A percentile compares a stretch with the other conserved stretches of the same genome.
phyloP scores from a whole-genome alignment of 1,140 invertebrate genomes.

The Holcopasites calliopsidis region DNA sequence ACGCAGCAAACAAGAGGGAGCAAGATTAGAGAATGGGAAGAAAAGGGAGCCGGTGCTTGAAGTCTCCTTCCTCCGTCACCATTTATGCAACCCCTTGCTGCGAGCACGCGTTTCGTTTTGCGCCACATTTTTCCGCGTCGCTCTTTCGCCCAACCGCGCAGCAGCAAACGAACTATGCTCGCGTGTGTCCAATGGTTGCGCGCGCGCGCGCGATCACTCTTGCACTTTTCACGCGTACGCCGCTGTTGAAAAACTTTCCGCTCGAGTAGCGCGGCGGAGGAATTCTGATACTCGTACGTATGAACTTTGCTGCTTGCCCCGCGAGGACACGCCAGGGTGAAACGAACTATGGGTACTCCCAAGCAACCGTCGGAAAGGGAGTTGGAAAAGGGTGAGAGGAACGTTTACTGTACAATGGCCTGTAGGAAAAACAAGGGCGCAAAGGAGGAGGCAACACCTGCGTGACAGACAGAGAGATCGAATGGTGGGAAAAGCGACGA shows the following conservation, averaged over 20 bases:
- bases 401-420: background rate
- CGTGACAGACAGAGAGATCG: slow-evolving; percentile 26
- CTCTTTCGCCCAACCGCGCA: slow-evolving; percentile 5
- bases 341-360: background rate
- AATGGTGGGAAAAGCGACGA: slow-evolving; percentile 8
- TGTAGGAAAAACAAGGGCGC: slow-evolving; percentile 36
- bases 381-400: background rate
- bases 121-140: slow-evolving; percentile 22
- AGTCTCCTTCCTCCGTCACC: background rate
- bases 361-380: background rate
- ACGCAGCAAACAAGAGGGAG: slow-evolving; percentile 19
- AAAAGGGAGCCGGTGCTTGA: slow-evolving; percentile 2
- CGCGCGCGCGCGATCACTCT: slow-evolving; percentile 53
- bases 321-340: background rate
- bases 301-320: background rate
- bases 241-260: slow-evolving; percentile 44
- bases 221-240: slow-evolving; percentile 49
- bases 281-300: background rate
- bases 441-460: background rate
- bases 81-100: slow-evolving; percentile 5
- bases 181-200: slow-evolving; percentile 22
- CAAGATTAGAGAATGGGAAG: background rate
- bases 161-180: slow-evolving; percentile 6
- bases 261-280: slow-evolving; percentile 1
- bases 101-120: slow-evolving; percentile 1